Evolutionary conservation across 1,140 invertebrate genomes (phyloP).

Genomic region (Drosophila ogumai): DNA sequence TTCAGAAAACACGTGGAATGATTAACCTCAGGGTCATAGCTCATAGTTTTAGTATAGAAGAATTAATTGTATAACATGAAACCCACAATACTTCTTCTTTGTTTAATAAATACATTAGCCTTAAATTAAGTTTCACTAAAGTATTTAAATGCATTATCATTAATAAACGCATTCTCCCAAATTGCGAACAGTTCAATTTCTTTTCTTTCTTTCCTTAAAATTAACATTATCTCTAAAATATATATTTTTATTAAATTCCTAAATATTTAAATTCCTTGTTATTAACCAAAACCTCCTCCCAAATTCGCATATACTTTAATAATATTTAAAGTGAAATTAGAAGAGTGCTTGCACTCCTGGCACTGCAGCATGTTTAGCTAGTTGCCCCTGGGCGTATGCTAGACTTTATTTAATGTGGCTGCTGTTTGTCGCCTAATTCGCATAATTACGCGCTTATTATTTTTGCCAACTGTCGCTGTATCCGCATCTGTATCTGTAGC

Average conservation of each 20-base stretch:
- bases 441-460: conserved; percentile 82
- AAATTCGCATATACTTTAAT: neutral
- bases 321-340: neutral
- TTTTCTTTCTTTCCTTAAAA: too few relatives aligned
- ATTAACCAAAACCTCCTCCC: neutral
- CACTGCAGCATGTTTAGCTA: conserved; percentile 37
- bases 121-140: too few relatives aligned
- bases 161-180: too few relatives aligned
- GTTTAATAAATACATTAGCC: too few relatives aligned
- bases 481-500: conserved; percentile 1
- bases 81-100: too few relatives aligned
- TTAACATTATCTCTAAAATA: neutral
- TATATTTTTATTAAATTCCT: neutral
- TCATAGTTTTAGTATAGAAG: too few relatives aligned
- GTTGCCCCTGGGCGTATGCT: conserved; percentile 76
- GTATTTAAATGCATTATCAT: too few relatives aligned
- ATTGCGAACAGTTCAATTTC: too few relatives aligned
- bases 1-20: too few relatives aligned
- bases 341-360: conserved; percentile 1
- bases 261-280: too few relatives aligned
- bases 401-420: conserved; percentile 75
- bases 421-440: conserved; percentile 74
- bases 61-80: too few relatives aligned
- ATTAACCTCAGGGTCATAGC: too few relatives aligned
- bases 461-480: conserved; percentile 65